Evolutionary conservation across 2,888 invertebrate species (phyloP).

Genomic region (Marronus borbonicus): DNA sequence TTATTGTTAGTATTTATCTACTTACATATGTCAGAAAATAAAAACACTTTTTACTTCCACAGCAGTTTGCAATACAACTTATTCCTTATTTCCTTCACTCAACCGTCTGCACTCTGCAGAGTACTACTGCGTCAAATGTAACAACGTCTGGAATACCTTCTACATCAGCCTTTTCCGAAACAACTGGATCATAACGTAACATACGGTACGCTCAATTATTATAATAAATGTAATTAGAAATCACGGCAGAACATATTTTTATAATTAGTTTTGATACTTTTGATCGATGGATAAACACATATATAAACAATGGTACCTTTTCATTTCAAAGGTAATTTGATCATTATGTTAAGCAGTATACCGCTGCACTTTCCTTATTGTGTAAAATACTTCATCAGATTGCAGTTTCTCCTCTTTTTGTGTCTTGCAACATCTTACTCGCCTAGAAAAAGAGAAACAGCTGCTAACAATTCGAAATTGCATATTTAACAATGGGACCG

Average conservation of each 20-base stretch:
- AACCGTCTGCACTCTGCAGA: not conserved
- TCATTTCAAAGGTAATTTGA: constrained; percentile 34
- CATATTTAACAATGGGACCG: too few species aligned
- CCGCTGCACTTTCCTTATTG: constrained; percentile 18
- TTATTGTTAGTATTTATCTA: too few species aligned
- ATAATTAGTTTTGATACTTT: constrained; percentile 38
- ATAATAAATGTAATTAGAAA: constrained; percentile 39
- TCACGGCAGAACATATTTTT: constrained; percentile 41
- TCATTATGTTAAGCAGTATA: not conserved
- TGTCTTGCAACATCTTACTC: too few species aligned
- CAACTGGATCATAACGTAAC: constrained; percentile 46
- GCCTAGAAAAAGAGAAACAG: too few species aligned
- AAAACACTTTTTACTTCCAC: too few species aligned
- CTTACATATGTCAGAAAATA: too few species aligned
- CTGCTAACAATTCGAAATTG: too few species aligned
- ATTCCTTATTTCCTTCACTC: not conserved
- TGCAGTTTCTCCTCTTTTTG: too few species aligned
- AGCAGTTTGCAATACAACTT: too few species aligned
- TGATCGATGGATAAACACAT: constrained; percentile 39
- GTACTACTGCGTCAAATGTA: constrained; percentile 1
- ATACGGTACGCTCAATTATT: constrained; percentile 36
- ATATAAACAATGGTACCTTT: constrained; percentile 39
- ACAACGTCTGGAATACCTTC: constrained; percentile 25
- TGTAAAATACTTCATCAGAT: not conserved
- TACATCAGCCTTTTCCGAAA: constrained; percentile 36